Evolutionary conservation across 2,888 invertebrate species (phyloP).

Genomic region (Nomada lathburiana): DNA sequence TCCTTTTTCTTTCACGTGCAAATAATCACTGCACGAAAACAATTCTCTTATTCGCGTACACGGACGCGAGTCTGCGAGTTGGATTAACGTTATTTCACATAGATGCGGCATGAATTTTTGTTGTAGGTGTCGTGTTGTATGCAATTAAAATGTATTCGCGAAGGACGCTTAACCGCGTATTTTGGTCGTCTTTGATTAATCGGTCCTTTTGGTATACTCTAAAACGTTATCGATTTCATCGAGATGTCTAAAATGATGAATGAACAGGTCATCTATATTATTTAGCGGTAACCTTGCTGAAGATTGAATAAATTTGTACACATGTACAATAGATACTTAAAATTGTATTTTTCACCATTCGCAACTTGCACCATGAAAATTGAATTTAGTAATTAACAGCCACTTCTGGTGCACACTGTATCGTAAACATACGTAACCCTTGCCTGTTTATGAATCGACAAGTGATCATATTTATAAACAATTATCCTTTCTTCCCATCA

Average conservation of each 20-base stretch:
- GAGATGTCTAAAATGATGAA: constrained; percentile 21
- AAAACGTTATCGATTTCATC: constrained; percentile 25
- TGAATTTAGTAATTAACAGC: constrained; percentile 41
- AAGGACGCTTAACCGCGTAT: constrained; percentile 15
- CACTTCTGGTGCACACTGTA: constrained; percentile 41
- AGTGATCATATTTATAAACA: constrained; percentile 49
- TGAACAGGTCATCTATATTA: constrained; percentile 29
- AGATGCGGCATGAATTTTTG: constrained; percentile 32
- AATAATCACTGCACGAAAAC: constrained; percentile 30
- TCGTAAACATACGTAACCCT: constrained; percentile 25
- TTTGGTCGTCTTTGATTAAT: constrained; percentile 39
- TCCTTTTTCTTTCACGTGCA: constrained; percentile 7
- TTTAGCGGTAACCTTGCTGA: constrained; percentile 43
- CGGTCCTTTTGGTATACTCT: constrained; percentile 33
- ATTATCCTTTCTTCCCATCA: constrained; percentile 18
- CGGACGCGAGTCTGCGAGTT: constrained; percentile 24
- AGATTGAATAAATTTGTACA: constrained; percentile 59
- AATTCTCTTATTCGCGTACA: constrained; percentile 32
- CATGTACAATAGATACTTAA: constrained; percentile 56
- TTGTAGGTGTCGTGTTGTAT: constrained; percentile 22
- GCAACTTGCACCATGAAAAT: constrained; percentile 41
- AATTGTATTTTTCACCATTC: constrained; percentile 18
- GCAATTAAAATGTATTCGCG: constrained; percentile 44
- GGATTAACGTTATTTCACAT: constrained; percentile 18
- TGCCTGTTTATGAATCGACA: constrained; percentile 43